A percentile compares a stretch with the other conserved stretches of the same genome.
Evolutionary conservation across 1,140 invertebrate genomes (phyloP).

Genomic region (Elysia chlorotica): DNA sequence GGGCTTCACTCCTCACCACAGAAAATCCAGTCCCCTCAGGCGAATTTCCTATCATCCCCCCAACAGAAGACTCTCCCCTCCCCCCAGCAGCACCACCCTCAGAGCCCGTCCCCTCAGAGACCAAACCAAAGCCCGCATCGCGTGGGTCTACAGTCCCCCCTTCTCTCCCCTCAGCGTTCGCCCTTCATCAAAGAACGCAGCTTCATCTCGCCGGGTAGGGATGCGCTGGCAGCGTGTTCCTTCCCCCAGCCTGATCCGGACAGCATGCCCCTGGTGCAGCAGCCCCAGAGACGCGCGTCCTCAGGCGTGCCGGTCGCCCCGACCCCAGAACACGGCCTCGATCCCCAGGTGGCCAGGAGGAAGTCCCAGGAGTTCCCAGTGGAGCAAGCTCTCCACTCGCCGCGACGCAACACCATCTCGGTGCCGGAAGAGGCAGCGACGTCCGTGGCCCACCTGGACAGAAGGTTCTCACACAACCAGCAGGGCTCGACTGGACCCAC

Average conservation of each 20-base stretch:
- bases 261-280: background rate
- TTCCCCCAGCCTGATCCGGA: background rate
- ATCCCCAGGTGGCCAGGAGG: no score
- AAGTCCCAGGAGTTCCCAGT: conserved; percentile 15
- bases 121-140: conserved; percentile 5
- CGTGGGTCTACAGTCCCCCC: background rate
- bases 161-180: conserved; percentile 2
- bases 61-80: background rate
- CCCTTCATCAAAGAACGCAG: conserved; percentile 14
- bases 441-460: conserved; percentile 9
- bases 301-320: background rate
- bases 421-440: background rate
- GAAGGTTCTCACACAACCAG: background rate
- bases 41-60: background rate
- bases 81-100: background rate
- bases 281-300: background rate
- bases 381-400: background rate
- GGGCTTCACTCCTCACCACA: no score
- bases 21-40: background rate
- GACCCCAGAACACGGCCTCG: no score
- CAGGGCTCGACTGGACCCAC: no score
- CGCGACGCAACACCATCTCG: conserved; percentile 16
- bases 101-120: conserved; percentile 7
- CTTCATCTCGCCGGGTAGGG: background rate
- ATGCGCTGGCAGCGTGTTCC: no score